Conservation (phyloP, 1,140 invertebrate species). For the Andricus grossulariae region DNA sequence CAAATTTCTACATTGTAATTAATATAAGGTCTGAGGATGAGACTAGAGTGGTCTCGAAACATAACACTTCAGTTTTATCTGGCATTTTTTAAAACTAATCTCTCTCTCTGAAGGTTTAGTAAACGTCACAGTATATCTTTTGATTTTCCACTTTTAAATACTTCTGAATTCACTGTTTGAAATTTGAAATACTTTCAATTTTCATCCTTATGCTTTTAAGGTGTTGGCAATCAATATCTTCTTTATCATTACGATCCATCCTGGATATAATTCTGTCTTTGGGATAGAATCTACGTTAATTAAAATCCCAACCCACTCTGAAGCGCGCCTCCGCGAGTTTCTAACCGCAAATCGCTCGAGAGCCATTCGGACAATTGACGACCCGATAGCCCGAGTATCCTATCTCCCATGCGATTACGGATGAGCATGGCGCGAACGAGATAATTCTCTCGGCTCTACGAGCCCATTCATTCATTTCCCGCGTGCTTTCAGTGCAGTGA, state of each 20-base stretch:
- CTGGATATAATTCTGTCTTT: constrained; percentile 13
- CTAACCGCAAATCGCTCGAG: constrained; percentile 49
- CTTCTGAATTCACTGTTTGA: no score
- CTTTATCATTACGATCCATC: constrained; percentile 4
- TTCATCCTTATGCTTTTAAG: no score
- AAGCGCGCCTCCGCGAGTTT: constrained; percentile 43
- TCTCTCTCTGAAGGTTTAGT: no score
- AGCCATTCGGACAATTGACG: constrained; percentile 51
- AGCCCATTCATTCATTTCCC: constrained; percentile 31
- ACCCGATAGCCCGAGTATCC: constrained; percentile 46
- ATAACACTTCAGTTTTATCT: no score
- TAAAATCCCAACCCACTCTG: constrained; percentile 53
- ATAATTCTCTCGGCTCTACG: constrained; percentile 38
- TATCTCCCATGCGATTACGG: constrained; percentile 38
- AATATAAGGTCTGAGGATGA: no score
- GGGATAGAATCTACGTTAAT: constrained; percentile 50
- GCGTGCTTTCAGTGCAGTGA: neutral
- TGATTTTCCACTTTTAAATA: no score
- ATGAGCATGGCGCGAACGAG: constrained; percentile 34
- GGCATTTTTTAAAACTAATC: no score
- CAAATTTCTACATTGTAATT: no score
- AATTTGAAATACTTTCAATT: no score
- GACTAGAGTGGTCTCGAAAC: no score
- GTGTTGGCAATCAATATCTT: neutral
- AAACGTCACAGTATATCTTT: no score